Percentiles rank a stretch among this genome's conserved stretches.
Conservation (phyloP, 2,888 invertebrate genomes). For the Portevinia maculata region DNA sequence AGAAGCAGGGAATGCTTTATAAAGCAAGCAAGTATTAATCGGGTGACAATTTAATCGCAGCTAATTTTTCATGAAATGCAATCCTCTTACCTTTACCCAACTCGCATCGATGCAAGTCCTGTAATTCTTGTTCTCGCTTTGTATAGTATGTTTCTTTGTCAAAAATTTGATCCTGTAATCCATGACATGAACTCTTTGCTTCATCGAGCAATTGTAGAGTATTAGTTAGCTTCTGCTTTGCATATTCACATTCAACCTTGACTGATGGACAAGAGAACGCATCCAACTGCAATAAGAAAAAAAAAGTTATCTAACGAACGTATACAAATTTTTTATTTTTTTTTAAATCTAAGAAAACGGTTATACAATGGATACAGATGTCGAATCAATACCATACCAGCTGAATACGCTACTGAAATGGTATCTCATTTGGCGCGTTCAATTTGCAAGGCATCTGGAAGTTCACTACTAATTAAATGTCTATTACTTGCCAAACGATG, state of each 20-base stretch:
- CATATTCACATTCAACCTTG: constrained; percentile 77
- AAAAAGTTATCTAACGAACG: too few relatives aligned
- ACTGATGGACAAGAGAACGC: constrained; percentile 79
- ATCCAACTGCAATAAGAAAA: constrained; percentile 79
- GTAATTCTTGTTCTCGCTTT: constrained; percentile 79
- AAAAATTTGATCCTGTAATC: constrained; percentile 79
- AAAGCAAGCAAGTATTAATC: not conserved
- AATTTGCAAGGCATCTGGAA: too few relatives aligned
- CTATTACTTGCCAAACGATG: too few relatives aligned
- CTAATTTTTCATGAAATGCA: not conserved
- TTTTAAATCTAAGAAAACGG: too few relatives aligned
- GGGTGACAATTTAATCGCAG: not conserved
- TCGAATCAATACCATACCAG: not conserved
- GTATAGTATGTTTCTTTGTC: constrained; percentile 80
- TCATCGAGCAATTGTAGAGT: constrained; percentile 79
- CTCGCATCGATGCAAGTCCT: constrained; percentile 80
- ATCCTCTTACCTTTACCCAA: constrained; percentile 80
- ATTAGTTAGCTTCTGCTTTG: constrained; percentile 78
- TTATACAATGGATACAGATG: constrained; percentile 26
- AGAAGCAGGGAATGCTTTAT: not conserved
- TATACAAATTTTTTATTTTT: too few relatives aligned
- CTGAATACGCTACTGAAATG: too few relatives aligned
- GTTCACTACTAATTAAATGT: too few relatives aligned
- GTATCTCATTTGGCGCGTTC: constrained; percentile 38
- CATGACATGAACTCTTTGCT: constrained; percentile 78